phyloP scores from a whole-genome alignment of 2,113 vertebrate species.

The Carassius auratus region DNA sequence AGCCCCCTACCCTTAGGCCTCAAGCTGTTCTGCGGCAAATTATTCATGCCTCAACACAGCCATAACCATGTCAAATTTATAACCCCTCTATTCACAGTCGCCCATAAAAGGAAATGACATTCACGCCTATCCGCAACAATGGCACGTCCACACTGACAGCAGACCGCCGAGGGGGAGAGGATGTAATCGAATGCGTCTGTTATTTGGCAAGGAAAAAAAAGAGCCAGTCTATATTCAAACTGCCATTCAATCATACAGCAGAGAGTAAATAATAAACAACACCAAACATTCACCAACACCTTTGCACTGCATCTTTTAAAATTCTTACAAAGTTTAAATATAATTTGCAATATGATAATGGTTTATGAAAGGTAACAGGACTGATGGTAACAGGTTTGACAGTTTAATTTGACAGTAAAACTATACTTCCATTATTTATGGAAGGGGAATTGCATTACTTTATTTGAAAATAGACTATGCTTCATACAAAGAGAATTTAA shows the following conservation, averaged over 20 bases:
- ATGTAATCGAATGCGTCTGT: background rate
- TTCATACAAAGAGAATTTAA: background rate
- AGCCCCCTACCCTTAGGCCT: slow-evolving; percentile 10
- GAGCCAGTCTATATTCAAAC: background rate
- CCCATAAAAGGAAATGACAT: slow-evolving; percentile 37
- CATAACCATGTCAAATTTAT: slow-evolving; percentile 27
- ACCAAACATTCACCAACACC: background rate
- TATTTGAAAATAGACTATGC: too few species aligned
- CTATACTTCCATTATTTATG: too few species aligned
- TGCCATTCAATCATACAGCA: background rate
- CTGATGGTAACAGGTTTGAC: background rate
- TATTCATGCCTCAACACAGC: slow-evolving; percentile 32
- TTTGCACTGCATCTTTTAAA: too few species aligned
- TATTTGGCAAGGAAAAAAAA: slow-evolving; percentile 2
- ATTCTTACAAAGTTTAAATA: background rate
- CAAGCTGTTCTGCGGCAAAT: slow-evolving; percentile 7
- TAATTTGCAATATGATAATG: too few species aligned
- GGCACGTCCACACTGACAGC: background rate
- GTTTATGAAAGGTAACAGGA: background rate
- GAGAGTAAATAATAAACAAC: background rate
- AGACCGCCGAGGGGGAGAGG: background rate
- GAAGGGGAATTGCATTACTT: too few species aligned
- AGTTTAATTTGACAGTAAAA: background rate
- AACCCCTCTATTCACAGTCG: slow-evolving; percentile 19
- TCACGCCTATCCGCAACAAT: background rate